Evolutionary conservation across 2,888 invertebrate species (phyloP).

Genomic region (Iselma pallidipennis): DNA sequence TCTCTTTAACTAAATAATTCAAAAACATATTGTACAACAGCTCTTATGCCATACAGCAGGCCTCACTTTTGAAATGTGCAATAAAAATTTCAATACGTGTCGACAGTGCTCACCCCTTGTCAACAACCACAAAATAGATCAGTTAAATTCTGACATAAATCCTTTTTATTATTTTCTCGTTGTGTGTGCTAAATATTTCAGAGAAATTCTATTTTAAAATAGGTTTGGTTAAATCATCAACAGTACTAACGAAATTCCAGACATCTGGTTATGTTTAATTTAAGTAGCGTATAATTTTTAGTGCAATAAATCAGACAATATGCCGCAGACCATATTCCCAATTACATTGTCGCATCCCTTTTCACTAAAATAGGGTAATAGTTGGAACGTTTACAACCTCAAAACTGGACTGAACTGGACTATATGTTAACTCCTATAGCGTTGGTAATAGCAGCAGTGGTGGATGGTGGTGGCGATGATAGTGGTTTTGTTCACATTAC

Average conservation of each 20-base stretch:
- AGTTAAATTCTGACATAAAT: constrained; percentile 15
- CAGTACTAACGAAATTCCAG: too few species aligned
- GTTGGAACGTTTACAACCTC: too few species aligned
- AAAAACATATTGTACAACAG: too few species aligned
- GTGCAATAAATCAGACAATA: neutral
- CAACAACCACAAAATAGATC: constrained; percentile 13
- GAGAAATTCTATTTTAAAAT: neutral
- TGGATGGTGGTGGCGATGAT: neutral
- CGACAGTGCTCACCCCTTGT: neutral
- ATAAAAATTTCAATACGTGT: neutral
- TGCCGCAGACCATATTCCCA: constrained; percentile 11
- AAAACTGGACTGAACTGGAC: constrained; percentile 3
- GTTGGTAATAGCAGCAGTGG: too few species aligned
- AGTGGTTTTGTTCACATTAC: constrained; percentile 24
- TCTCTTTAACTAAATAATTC: too few species aligned
- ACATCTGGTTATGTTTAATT: too few species aligned
- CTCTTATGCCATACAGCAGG: too few species aligned
- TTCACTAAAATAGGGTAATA: too few species aligned
- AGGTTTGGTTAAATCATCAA: too few species aligned
- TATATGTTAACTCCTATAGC: neutral
- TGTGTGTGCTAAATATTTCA: neutral
- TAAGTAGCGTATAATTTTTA: too few species aligned
- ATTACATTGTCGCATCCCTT: constrained; percentile 20
- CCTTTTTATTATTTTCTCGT: too few species aligned
- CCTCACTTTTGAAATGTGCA: too few species aligned